phyloP scores from a whole-genome alignment of 1,140 invertebrate species.

The Saxidomus purpurata region DNA sequence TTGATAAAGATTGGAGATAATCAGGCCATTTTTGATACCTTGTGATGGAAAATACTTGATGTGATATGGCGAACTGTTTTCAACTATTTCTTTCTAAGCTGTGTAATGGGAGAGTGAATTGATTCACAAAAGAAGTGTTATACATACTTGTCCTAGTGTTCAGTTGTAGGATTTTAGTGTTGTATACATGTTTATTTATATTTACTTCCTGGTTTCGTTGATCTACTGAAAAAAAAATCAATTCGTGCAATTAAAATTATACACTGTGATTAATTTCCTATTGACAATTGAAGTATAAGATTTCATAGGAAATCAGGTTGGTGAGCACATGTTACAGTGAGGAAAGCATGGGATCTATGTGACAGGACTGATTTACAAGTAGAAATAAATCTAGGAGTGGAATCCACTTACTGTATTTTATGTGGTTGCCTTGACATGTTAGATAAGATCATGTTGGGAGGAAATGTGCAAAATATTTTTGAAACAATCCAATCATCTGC shows the following conservation, averaged over 20 bases:
- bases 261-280: background rate
- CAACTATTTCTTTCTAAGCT: no score
- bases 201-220: background rate
- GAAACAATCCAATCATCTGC: background rate
- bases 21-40: background rate
- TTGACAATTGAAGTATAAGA: background rate
- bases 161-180: background rate
- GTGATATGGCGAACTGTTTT: no score
- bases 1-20: conserved; percentile 22
- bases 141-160: no score
- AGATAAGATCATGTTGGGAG: background rate
- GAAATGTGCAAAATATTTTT: background rate
- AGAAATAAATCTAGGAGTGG: no score
- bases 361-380: no score
- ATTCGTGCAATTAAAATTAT: no score
- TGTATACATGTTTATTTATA: background rate
- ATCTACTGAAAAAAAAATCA: background rate
- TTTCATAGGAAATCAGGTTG: no score
- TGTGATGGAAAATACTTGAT: background rate
- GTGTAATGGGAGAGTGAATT: no score
- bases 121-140: no score
- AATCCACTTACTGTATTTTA: no score
- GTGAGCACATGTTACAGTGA: no score
- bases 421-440: background rate
- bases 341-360: no score